Conservation (phyloP, 2,797 vertebrate species). For the Simalia tracyae region DNA sequence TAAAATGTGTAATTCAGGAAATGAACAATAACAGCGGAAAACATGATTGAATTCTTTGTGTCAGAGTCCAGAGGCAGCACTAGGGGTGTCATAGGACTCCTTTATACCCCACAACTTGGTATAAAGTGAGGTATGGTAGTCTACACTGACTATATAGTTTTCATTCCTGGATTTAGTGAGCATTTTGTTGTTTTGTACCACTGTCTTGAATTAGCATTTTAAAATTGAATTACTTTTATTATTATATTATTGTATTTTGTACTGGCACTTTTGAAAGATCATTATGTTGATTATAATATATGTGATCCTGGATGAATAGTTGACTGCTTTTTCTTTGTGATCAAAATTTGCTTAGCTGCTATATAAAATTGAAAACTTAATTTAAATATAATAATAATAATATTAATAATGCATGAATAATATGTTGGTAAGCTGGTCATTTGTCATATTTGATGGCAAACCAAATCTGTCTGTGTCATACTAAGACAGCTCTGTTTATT, state of each 20-base stretch:
- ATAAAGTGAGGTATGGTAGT: neutral
- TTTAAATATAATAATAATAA: neutral
- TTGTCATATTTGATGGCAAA: neutral
- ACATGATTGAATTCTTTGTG: neutral
- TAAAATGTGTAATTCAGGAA: neutral
- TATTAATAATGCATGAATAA: neutral
- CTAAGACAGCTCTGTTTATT: constrained; percentile 23
- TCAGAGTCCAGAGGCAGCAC: neutral
- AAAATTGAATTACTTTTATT: neutral
- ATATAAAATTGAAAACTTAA: constrained; percentile 19
- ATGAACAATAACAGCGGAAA: neutral
- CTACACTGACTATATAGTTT: neutral
- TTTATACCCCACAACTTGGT: neutral
- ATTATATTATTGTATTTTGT: neutral
- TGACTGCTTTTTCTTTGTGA: neutral
- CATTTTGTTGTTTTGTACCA: neutral
- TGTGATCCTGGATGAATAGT: neutral
- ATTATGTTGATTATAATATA: neutral
- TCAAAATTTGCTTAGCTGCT: constrained; percentile 9
- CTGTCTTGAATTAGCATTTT: neutral
- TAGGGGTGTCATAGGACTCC: neutral
- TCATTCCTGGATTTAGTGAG: neutral
- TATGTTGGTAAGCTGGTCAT: neutral
- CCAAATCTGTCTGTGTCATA: neutral
- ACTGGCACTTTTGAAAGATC: neutral